Evolutionary conservation across 2,113 vertebrate genomes (phyloP), one percentile per base, ranked within the genome.

Genomic region (Mesembrinibis cayennensis): DNA sequence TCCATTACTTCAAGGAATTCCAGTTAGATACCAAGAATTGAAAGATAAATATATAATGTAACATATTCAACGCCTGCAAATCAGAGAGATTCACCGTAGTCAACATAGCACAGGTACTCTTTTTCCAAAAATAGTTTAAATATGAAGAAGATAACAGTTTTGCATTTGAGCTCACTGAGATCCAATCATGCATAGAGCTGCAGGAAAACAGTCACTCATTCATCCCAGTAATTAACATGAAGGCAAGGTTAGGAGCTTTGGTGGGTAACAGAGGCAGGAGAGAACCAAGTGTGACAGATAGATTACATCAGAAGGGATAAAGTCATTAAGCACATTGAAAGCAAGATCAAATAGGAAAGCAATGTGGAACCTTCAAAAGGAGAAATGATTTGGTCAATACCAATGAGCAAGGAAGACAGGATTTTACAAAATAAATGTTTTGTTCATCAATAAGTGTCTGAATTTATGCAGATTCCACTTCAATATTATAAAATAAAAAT

Each of bases 161-260:
- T 40, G 40, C 34, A 62, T 40, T 67, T 62, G 16, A 78, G 67
- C 26, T 87, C 25, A 40, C 30, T 13, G n/a, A 92, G 72, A 90
- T 56, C n/a, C 21, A 90, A 38, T 36, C 11, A 9, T 6, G 7
- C 45, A 32, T 23, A 90, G 56, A 83, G 62, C 93, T 95, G 84
- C 87, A 94, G 81, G 83, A 96, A 95, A 95, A 95, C 18, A 5
- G 66, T 94, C 92, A 91, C 92, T 95, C 44, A 40, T 82, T 93
- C 36, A 89, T 78, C 91, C 67, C 63, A 81, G 45, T n/a, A 89
- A 53, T 13, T 61, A 72, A 72, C 1, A 1, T 13, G 13, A 89
- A 92, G 67, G 53, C 50, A 74, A 83, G 42, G 59, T 67, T 32
- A 61, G 45, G 55, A 90, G 82, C 44, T 81, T 25, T 38, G 53